Percentiles rank a stretch among this genome's conserved stretches.
Conservation (phyloP, 2,797 vertebrate species). For the Thaleichthys pacificus region DNA sequence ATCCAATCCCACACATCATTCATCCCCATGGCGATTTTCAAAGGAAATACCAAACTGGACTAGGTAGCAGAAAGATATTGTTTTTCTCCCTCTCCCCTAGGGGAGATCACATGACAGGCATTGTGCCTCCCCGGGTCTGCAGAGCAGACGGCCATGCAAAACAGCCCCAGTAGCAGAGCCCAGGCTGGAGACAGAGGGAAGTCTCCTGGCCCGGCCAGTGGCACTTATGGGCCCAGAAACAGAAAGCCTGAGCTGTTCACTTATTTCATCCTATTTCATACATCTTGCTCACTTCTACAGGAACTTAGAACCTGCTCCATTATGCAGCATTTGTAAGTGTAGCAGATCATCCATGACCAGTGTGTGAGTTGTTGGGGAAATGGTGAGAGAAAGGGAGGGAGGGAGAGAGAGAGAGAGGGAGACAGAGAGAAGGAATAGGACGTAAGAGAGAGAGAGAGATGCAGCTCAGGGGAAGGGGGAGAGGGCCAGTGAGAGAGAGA, state of each 20-base stretch:
- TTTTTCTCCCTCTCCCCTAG: not conserved
- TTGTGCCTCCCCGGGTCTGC: not conserved
- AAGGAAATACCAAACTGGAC: constrained; percentile 27
- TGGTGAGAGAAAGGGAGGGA: not conserved
- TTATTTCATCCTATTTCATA: too few relatives aligned
- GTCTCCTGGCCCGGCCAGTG: too few relatives aligned
- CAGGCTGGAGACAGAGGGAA: too few relatives aligned
- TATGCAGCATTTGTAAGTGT: too few relatives aligned
- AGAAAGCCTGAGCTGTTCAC: too few relatives aligned
- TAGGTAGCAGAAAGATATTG: not conserved
- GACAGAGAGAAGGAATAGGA: not conserved
- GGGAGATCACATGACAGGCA: not conserved
- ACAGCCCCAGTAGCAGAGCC: too few relatives aligned
- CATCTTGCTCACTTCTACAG: too few relatives aligned
- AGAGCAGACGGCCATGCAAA: not conserved
- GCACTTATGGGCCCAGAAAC: too few relatives aligned
- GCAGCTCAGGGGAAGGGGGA: not conserved
- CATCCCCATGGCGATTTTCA: constrained; percentile 42
- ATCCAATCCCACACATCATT: constrained; percentile 18
- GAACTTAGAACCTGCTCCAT: too few relatives aligned
- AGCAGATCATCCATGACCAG: too few relatives aligned
- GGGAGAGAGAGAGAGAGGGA: not conserved
- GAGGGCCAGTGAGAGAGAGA: not conserved
- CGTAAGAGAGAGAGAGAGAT: not conserved
- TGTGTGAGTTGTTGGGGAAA: not conserved